Evolutionary conservation across 2,113 vertebrate genomes (phyloP).

Genomic region (Ceyx melanurus): DNA sequence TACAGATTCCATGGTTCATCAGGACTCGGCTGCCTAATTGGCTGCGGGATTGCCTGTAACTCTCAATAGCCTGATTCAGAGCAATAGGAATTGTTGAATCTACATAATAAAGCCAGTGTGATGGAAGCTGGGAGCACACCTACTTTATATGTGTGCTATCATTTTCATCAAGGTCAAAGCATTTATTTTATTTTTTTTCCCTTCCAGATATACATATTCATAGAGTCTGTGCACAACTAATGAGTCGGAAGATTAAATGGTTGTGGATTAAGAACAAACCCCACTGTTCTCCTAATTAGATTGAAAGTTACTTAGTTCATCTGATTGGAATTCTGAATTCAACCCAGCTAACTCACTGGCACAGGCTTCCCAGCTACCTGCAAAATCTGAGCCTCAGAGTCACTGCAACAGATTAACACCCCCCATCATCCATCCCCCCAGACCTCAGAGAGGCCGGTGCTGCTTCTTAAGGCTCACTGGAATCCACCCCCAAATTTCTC

Average conservation of each 20-base stretch:
- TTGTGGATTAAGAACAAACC: slow-evolving; percentile 72
- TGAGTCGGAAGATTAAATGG: slow-evolving; percentile 76
- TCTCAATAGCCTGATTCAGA: slow-evolving; percentile 54
- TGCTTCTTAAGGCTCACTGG: background rate
- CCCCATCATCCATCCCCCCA: background rate
- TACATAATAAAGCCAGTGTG: slow-evolving; percentile 62
- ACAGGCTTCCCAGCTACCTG: background rate
- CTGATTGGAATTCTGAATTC: slow-evolving; percentile 74
- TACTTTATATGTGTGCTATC: slow-evolving; percentile 54
- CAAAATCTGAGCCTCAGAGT: background rate
- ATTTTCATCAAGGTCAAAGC: slow-evolving; percentile 74
- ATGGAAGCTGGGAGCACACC: slow-evolving; percentile 44
- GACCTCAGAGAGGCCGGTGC: background rate
- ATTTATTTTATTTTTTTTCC: background rate
- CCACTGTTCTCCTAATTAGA: slow-evolving; percentile 73
- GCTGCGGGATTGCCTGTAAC: slow-evolving; percentile 33
- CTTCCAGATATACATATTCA: slow-evolving; percentile 75
- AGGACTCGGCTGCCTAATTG: slow-evolving; percentile 66
- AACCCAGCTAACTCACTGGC: slow-evolving; percentile 4
- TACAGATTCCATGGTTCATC: slow-evolving; percentile 64
- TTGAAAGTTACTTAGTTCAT: slow-evolving; percentile 72
- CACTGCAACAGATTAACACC: background rate
- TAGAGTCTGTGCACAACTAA: slow-evolving; percentile 65
- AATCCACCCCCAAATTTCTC: background rate
- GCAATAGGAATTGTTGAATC: slow-evolving; percentile 50